Evolutionary conservation across 2,888 invertebrate species (phyloP).

Genomic region (Polyploca ridens): DNA sequence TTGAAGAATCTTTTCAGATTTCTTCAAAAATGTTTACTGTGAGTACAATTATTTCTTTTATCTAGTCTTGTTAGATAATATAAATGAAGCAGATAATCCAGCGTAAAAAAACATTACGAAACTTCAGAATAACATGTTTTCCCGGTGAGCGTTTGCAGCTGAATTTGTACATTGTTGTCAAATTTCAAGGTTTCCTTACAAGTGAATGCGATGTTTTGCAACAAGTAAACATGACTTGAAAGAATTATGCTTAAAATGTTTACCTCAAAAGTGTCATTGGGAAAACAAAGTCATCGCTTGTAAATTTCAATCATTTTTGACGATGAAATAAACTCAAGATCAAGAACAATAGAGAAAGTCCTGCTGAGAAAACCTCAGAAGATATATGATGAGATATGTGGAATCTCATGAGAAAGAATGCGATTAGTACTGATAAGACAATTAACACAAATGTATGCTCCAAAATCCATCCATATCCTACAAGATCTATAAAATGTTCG

Average conservation of each 20-base stretch:
- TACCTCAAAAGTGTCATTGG: neutral
- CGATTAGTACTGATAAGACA: too few species aligned
- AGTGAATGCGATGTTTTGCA: constrained; percentile 1
- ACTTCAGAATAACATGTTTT: neutral
- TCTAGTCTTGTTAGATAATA: neutral
- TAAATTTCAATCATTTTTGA: neutral
- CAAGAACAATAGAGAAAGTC: too few species aligned
- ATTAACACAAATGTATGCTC: too few species aligned
- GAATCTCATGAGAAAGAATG: too few species aligned
- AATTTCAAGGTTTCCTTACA: neutral
- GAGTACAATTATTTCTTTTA: neutral
- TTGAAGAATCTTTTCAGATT: neutral
- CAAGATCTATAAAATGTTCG: too few species aligned
- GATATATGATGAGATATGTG: too few species aligned
- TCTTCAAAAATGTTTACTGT: neutral
- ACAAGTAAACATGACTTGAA: neutral
- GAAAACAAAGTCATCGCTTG: neutral
- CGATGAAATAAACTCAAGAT: too few species aligned
- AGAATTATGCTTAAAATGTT: neutral
- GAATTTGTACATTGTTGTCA: neutral
- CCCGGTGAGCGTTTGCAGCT: neutral
- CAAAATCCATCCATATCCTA: too few species aligned
- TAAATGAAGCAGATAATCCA: neutral
- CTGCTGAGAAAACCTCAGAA: too few species aligned
- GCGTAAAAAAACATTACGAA: neutral